Conservation (phyloP, 2,888 invertebrate genomes). For the Parnassius apollo region DNA sequence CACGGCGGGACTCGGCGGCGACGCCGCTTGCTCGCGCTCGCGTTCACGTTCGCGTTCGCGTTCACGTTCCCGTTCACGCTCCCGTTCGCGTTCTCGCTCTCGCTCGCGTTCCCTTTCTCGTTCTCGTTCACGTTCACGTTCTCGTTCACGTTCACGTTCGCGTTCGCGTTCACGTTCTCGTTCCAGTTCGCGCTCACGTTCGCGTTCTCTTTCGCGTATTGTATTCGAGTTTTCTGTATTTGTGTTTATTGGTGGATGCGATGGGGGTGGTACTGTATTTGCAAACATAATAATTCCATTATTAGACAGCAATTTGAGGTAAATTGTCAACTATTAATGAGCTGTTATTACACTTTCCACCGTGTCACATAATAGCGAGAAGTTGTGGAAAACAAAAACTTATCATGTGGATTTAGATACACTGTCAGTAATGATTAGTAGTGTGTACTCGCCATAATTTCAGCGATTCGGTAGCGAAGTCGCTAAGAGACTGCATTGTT, state of each 20-base stretch:
- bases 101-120: slow-evolving; percentile 32
- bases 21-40: slow-evolving; percentile 43
- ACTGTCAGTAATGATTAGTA: too few species aligned
- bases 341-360: too few species aligned
- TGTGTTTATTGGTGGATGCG: slow-evolving; percentile 34
- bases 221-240: slow-evolving; percentile 36
- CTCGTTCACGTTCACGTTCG: slow-evolving; percentile 27
- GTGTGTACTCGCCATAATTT: too few species aligned
- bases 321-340: too few species aligned
- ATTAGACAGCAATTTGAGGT: neutral
- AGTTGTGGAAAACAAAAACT: too few species aligned
- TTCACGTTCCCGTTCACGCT: slow-evolving; percentile 28
- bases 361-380: too few species aligned
- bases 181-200: slow-evolving; percentile 20
- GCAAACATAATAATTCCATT: neutral
- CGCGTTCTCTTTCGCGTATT: slow-evolving; percentile 34
- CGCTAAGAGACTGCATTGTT: too few species aligned
- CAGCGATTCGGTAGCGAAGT: too few species aligned
- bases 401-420: too few species aligned
- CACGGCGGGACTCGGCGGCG: slow-evolving; percentile 71
- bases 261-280: slow-evolving; percentile 23
- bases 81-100: slow-evolving; percentile 13
- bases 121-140: slow-evolving; percentile 45
- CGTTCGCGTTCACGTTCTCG: slow-evolving; percentile 16
- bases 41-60: slow-evolving; percentile 44